Evolutionary conservation across 2,888 invertebrate species (phyloP), one percentile per base, ranked within the genome.

Genomic region (Cryptocephalus primarius): DNA sequence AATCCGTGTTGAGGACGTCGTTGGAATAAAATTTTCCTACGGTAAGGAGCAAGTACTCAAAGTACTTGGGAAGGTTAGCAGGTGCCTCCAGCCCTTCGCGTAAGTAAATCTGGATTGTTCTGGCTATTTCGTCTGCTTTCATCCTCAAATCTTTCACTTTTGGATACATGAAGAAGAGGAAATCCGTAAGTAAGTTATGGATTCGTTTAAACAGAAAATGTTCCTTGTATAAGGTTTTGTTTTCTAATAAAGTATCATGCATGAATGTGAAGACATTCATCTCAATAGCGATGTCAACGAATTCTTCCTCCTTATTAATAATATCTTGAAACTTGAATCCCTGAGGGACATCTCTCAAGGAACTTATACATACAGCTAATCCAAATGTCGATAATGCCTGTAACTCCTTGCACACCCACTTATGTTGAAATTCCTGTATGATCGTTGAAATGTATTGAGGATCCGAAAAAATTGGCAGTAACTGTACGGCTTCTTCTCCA

Each of bases 91-190:
- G 71, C 1, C 51, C 54, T 46, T 56, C 55, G 32, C 53, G 36
- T 8, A 50, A 46, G 39, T 56, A 56, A 59, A 82, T 80, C 53
- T 83, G 79, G 39, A 85, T 80, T 1, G 87, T 83, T 48, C 88
- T 79, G 10, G 89, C 86, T 1, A 85, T 84, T 68, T 96, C 95
- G 68, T 95, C 94, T 0, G 92, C 93, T 57, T 87, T 76, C 59
- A 83, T 83, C 42, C 87, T 74, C 49, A 90, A 69, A 64, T 89
- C 88, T 58, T 87, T 87, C 0, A 88, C 80, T 78, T 93, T 94
- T 42, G 91, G 78, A 45, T 93, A 94, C 89, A 94, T 89, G 45
- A 88, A 78, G 51, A 88, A 84, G 42, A 96, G 89, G 60, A 96
- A 94, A 71, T 95, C 94, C 0, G 91, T 89, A 44, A 95, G 75